phyloP scores from a whole-genome alignment of 2,797 vertebrate species.

The Diplodus puntazzo region DNA sequence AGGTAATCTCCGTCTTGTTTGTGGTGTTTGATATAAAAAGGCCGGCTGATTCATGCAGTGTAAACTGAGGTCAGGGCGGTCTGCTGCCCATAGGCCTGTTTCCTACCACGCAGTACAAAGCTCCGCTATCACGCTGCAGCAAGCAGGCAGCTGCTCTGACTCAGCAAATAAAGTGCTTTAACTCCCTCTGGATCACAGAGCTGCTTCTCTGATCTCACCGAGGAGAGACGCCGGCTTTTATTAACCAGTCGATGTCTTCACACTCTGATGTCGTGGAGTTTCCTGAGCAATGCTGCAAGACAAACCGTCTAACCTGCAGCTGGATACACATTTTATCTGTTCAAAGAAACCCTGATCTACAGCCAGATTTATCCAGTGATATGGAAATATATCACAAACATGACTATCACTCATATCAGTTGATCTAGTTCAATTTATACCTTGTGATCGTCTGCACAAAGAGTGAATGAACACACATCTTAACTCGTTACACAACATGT shows the following conservation, averaged over 20 bases:
- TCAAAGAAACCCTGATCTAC: neutral
- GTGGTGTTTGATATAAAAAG: constrained; percentile 12
- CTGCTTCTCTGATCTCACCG: constrained; percentile 1
- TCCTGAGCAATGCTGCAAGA: neutral
- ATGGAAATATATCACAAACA: neutral
- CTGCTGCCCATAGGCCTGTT: constrained; percentile 33
- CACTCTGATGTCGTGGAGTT: neutral
- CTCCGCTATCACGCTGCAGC: constrained; percentile 57
- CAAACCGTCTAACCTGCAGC: neutral
- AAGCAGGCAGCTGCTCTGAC: constrained; percentile 55
- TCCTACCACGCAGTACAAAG: constrained; percentile 39
- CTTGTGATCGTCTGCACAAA: neutral
- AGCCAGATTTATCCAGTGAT: neutral
- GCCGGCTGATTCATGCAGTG: constrained; percentile 27
- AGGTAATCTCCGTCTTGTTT: constrained; percentile 10
- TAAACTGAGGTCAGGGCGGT: constrained; percentile 30
- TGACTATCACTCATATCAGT: neutral
- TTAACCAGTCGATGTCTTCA: neutral
- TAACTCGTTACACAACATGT: neutral
- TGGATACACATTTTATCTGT: neutral
- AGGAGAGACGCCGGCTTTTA: neutral
- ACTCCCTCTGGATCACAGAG: constrained; percentile 46
- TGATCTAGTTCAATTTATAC: neutral
- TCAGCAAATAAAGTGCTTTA: constrained; percentile 59
- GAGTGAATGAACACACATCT: neutral